These are phyloP conservation scores for Agapetus fuscipes DNA, from an alignment of 2,888 invertebrate species.

Conservation along the genomic window DNA sequence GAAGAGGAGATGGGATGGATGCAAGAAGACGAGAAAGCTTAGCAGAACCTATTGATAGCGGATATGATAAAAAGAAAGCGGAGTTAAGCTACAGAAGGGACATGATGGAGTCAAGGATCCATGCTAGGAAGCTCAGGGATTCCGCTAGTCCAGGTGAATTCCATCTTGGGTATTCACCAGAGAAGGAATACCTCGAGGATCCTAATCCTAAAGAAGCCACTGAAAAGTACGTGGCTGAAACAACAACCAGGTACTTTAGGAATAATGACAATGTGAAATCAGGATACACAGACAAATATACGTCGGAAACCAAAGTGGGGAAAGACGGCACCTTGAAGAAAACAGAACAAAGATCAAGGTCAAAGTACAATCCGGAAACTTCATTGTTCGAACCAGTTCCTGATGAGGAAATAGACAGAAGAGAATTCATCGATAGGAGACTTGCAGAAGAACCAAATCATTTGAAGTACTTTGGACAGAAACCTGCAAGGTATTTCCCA, in stretches of 20 bases:
- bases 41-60: constrained; percentile 30
- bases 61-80: constrained; percentile 31
- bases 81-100: constrained; percentile 66
- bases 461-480: constrained; percentile 28
- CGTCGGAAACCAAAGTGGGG: constrained; percentile 42
- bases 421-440: constrained; percentile 34
- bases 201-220: constrained; percentile 43
- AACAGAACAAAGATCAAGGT: constrained; percentile 34
- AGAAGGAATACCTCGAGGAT: constrained; percentile 42
- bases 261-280: constrained; percentile 46
- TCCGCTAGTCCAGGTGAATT: constrained; percentile 33
- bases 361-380: constrained; percentile 39
- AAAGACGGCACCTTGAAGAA: constrained; percentile 32
- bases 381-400: constrained; percentile 33
- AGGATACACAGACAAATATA: constrained; percentile 43
- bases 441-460: constrained; percentile 25
- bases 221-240: constrained; percentile 47
- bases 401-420: constrained; percentile 34
- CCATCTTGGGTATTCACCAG: constrained; percentile 35
- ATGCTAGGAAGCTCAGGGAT: constrained; percentile 47
- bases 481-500: constrained; percentile 34
- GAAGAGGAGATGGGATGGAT: constrained; percentile 59
- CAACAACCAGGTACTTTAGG: constrained; percentile 46
- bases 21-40: constrained; percentile 45
- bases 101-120: constrained; percentile 64